A percentile compares a stretch with the other conserved stretches of the same genome.
These are phyloP conservation scores for Cyprinodon tularosa DNA, from an alignment of 2,113 vertebrate species.

Conservation along the genomic window DNA sequence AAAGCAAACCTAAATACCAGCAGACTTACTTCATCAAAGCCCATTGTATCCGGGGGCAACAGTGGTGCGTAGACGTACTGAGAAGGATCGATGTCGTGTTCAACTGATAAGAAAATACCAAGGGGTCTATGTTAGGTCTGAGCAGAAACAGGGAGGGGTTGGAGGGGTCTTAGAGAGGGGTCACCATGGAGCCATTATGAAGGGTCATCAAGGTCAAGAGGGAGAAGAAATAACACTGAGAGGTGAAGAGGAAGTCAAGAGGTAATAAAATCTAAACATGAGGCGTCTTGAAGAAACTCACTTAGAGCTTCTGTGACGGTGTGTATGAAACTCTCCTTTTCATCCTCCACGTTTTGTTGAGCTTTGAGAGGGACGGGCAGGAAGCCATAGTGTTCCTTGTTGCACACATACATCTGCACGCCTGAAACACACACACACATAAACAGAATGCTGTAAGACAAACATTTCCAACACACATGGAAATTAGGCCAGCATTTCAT, in stretches of 20 bases:
- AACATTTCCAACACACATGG: constrained; percentile 16
- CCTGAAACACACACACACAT: constrained; percentile 59
- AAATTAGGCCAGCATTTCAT: neutral
- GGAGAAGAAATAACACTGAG: constrained; percentile 31
- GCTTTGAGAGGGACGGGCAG: constrained; percentile 92
- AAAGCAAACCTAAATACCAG: neutral
- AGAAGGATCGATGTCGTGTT: constrained; percentile 87
- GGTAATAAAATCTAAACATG: constrained; percentile 34
- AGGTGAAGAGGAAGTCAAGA: constrained; percentile 4
- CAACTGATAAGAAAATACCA: constrained; percentile 80
- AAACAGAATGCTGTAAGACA: constrained; percentile 15
- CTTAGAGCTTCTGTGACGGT: constrained; percentile 92
- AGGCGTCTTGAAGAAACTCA: constrained; percentile 77
- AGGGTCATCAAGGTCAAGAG: constrained; percentile 25
- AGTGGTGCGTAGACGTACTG: constrained; percentile 80
- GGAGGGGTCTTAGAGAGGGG: neutral
- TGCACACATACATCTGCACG: constrained; percentile 95
- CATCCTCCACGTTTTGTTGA: constrained; percentile 89
- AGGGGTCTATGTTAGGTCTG: constrained; percentile 1
- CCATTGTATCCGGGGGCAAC: constrained; percentile 85
- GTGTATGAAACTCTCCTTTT: constrained; percentile 89
- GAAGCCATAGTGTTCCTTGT: constrained; percentile 93
- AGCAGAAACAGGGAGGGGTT: neutral
- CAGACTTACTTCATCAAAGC: constrained; percentile 89
- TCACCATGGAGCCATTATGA: constrained; percentile 22